Evolutionary conservation across 2,113 vertebrate genomes (phyloP).

Genomic region (Carollia perspicillata): DNA sequence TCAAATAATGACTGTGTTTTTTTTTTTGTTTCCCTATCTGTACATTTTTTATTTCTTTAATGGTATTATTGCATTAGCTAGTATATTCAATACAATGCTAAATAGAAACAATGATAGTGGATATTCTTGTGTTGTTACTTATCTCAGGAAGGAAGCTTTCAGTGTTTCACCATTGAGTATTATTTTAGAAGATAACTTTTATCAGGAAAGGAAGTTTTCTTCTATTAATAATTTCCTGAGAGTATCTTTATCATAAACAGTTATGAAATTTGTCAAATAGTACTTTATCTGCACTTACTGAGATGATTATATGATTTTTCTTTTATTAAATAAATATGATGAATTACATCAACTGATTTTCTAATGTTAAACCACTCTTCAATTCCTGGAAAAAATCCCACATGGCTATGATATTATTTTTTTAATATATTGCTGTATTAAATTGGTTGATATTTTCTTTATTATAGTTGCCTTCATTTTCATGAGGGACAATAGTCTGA

Average conservation of each 20-base stretch:
- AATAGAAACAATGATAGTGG: neutral
- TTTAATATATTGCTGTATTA: neutral
- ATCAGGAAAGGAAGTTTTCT: neutral
- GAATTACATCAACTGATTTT: neutral
- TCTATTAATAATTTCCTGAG: neutral
- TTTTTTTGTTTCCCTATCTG: neutral
- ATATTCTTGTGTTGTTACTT: neutral
- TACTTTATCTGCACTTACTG: neutral
- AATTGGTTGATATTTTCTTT: neutral
- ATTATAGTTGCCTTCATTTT: neutral
- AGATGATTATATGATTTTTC: neutral
- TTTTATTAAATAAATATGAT: neutral
- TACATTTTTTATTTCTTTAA: neutral
- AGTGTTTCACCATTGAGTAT: neutral
- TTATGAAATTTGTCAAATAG: neutral
- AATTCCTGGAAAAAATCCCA: neutral
- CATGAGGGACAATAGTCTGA: neutral
- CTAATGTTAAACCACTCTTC: constrained; percentile 18
- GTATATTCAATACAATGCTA: neutral
- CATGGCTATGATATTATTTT: neutral
- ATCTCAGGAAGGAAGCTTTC: neutral
- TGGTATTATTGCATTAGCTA: neutral
- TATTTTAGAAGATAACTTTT: neutral
- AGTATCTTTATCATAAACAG: neutral
- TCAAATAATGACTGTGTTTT: neutral